A percentile compares a stretch with the other conserved stretches of the same genome.
Conservation (phyloP, 37 sponge, comb jelly and placozoan species). For the Theonella swinhoei region DNA sequence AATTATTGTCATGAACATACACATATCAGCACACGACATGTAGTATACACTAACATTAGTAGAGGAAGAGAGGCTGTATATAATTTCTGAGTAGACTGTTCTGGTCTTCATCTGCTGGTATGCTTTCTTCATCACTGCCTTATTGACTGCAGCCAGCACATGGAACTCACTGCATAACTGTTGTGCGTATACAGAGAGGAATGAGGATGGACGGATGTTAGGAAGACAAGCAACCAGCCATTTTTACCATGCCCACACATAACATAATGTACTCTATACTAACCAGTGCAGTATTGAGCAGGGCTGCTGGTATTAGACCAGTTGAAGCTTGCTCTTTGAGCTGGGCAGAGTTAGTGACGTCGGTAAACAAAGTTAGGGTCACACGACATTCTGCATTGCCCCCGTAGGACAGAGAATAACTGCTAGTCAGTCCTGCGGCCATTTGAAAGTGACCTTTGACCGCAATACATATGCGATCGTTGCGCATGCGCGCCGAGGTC, state of each 20-base stretch:
- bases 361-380: slow-evolving; percentile 16
- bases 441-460: background rate
- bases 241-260: background rate
- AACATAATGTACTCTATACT: slow-evolving; percentile 1
- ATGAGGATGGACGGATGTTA: too few relatives aligned
- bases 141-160: slow-evolving; percentile 57
- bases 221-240: too few relatives aligned
- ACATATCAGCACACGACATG: too few relatives aligned
- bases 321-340: slow-evolving; percentile 28
- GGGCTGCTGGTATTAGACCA: slow-evolving; percentile 24
- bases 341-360: slow-evolving; percentile 20
- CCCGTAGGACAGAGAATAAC: slow-evolving; percentile 6
- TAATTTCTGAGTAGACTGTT: slow-evolving; percentile 38
- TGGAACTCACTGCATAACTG: slow-evolving; percentile 51
- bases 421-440: background rate
- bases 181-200: background rate
- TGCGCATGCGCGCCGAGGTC: background rate
- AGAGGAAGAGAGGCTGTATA: slow-evolving; percentile 36
- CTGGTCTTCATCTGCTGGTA: slow-evolving; percentile 46
- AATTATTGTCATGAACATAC: too few relatives aligned
- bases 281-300: slow-evolving; percentile 46
- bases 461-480: background rate
- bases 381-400: slow-evolving; percentile 3
- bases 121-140: slow-evolving; percentile 40
- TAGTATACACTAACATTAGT: slow-evolving; percentile 48